Evolutionary conservation across 1,140 invertebrate genomes (phyloP), one percentile per base, ranked within the genome.

Genomic region (Sycophila sp.): DNA sequence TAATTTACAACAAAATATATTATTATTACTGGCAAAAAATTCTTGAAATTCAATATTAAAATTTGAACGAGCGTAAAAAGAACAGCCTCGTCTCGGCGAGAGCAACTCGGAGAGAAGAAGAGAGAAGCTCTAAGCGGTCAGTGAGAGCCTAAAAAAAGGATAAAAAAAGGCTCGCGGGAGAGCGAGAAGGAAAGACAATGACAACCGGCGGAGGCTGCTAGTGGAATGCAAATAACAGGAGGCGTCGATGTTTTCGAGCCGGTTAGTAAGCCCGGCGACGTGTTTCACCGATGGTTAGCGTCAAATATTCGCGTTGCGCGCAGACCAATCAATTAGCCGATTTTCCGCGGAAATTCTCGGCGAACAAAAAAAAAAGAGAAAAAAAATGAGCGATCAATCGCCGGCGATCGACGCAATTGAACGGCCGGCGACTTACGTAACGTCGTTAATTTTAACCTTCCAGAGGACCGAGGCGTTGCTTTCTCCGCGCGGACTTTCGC

Each of bases 171-270:
- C 26, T 13, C 24, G 24, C 28, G 68, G 32, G 47, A 38, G 42
- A 69, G 17, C 8, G 55, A 72, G 67, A 58, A n/a, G 59, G 65
- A 76, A 77, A 81, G 82, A 82, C 77, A 82, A 81, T 81, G 80
- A 83, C 81, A 82, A 76, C 76, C 24, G 42, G 1, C 69, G 70
- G 73, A 70, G 75, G 73, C 75, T 74, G 74, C 75, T 80, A 84
- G 81, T 79, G 81, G 80, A 83, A 85, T 84, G 82, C 81, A 85
- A 86, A 86, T 85, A 85, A 83, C 77, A 82, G 78, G 76, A 80
- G 80, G 83, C 80, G 80, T 77, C 78, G 78, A 85, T 86, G 83
- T 84, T 86, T 86, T 86, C 79, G 75, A 84, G 77, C 74, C 72
- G 83, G 82, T 78, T 86, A 84, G 84, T 86, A 86, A 83, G 71